Evolutionary conservation across 2,113 vertebrate species (phyloP).

Genomic region (Eubucco bourcierii): DNA sequence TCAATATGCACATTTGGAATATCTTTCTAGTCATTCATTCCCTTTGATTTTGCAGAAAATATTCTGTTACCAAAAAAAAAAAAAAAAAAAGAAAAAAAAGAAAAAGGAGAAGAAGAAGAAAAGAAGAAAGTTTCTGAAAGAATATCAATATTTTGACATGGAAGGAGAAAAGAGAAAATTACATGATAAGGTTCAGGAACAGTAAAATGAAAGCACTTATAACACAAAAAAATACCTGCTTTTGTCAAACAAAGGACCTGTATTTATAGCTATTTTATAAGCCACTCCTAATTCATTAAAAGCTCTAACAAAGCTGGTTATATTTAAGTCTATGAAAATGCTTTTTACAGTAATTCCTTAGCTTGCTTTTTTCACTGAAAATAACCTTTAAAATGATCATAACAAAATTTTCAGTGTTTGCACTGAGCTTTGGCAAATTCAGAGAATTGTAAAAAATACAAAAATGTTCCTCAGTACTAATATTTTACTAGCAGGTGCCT

Average conservation of each 20-base stretch:
- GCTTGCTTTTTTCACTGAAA: constrained; percentile 59
- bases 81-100: neutral
- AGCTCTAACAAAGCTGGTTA: constrained; percentile 50
- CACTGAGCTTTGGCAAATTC: constrained; percentile 21
- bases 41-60: constrained; percentile 78
- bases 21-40: constrained; percentile 79
- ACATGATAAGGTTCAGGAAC: constrained; percentile 68
- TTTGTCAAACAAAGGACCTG: constrained; percentile 66
- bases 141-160: constrained; percentile 80
- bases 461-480: neutral
- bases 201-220: constrained; percentile 71
- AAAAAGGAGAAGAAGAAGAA: neutral
- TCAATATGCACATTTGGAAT: constrained; percentile 79
- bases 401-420: constrained; percentile 45
- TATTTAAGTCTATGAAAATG: constrained; percentile 17
- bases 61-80: constrained; percentile 42
- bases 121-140: constrained; percentile 68
- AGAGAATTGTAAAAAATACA: constrained; percentile 13
- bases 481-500: constrained; percentile 1
- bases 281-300: constrained; percentile 50
- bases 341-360: constrained; percentile 50
- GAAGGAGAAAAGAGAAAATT: constrained; percentile 74
- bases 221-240: constrained; percentile 70
- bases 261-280: constrained; percentile 63
- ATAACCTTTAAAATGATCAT: constrained; percentile 24